Base-by-base conservation (phyloP, 2,888 invertebrate species). In the Dynastes grantii region DNA sequence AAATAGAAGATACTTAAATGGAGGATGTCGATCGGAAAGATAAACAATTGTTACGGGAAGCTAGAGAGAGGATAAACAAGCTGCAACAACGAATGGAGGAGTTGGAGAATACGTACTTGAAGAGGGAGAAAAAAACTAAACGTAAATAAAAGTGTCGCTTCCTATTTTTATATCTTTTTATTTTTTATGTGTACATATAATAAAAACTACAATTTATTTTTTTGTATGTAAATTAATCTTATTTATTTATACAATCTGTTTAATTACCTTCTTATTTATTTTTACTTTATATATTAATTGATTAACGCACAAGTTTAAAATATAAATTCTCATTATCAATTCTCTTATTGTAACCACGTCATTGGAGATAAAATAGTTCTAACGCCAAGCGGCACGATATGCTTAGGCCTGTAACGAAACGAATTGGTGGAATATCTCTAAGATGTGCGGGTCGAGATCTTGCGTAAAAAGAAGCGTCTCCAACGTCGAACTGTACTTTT, bases 371-470 rank as follows among this genome's bases (percentile, higher is more conserved):
- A 8, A 11, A 11, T 45, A 65, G 5, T 16, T 65, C 65, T 65
- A 65, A 65, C 13, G 16, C 4, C 6, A 65, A 65, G 27, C 11
- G 22, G 29, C 6, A 61, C 53, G n/a, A 22, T 70, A 22, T 22
- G 53, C 61, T 90, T 92, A 96, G 53, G 95, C 93, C 75, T 95
- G 92, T 49, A 99, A 91, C 68, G 98, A 97, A 81, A 97, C 94
- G 89, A 99, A 99, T 89, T 99, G 98, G 87, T 98, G 97, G 92
- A 98, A 99, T 78, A 98, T 95, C 88, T 98, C 97, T 81, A 98
- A 90, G 86, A 99, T 98, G 88, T 98, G 98, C 2, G 96, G 94
- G 88, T 99, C 99, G 87, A 98, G 91, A 89, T 98, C 98, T 84
- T 96, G 97, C 0, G 98, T 98, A 90, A 99, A 99, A 63, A 99